Evolutionary conservation across 2,888 invertebrate species (phyloP).

Genomic region (Leucania comma): DNA sequence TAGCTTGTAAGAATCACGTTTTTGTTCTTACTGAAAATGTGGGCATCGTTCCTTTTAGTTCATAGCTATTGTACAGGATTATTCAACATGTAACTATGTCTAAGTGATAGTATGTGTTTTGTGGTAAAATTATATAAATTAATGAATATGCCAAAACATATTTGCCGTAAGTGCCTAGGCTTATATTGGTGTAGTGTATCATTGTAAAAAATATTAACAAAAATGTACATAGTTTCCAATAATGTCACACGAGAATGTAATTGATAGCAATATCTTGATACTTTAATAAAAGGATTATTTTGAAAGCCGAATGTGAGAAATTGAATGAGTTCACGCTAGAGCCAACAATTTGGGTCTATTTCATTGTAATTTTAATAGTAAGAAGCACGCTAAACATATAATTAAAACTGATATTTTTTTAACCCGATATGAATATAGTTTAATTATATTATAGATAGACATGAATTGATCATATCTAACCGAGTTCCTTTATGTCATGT

Average conservation of each 20-base stretch:
- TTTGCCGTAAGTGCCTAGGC: slow-evolving; percentile 88
- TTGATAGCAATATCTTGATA: slow-evolving; percentile 39
- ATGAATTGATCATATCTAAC: slow-evolving; percentile 67
- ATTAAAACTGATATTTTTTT: slow-evolving; percentile 37
- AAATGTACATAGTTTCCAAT: slow-evolving; percentile 61
- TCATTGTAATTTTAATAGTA: slow-evolving; percentile 30
- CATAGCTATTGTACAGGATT: slow-evolving; percentile 63
- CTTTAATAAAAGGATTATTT: slow-evolving; percentile 33
- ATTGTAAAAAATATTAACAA: slow-evolving; percentile 50
- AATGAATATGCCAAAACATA: slow-evolving; percentile 78
- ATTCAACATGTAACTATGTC: slow-evolving; percentile 54
- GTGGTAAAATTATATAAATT: slow-evolving; percentile 62
- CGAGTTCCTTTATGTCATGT: slow-evolving; percentile 73
- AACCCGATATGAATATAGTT: slow-evolving; percentile 29
- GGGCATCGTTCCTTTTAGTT: slow-evolving; percentile 67
- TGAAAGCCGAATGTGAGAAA: slow-evolving; percentile 36
- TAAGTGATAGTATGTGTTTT: slow-evolving; percentile 61
- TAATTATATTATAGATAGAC: slow-evolving; percentile 46
- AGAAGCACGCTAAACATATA: slow-evolving; percentile 27
- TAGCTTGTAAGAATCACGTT: slow-evolving; percentile 64
- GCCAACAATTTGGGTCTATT: slow-evolving; percentile 23
- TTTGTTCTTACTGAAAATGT: slow-evolving; percentile 62
- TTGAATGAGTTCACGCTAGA: slow-evolving; percentile 27
- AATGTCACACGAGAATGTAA: slow-evolving; percentile 50
- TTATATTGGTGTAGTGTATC: slow-evolving; percentile 71